phyloP scores from a whole-genome alignment of 2,888 invertebrate genomes.

The Epinotia demarniana region DNA sequence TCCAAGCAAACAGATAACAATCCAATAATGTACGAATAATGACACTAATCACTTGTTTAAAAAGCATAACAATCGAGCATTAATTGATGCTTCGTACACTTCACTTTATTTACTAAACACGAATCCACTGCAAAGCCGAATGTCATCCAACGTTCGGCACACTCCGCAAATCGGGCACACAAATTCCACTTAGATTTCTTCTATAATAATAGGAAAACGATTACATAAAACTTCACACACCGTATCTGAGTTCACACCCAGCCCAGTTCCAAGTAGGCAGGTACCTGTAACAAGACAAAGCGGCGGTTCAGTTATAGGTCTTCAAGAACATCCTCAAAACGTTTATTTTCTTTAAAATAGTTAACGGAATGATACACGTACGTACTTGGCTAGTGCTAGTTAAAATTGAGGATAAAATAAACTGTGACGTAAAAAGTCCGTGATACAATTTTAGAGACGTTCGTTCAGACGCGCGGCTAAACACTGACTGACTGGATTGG shows the following conservation, averaged over 20 bases:
- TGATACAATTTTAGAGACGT: slow-evolving; percentile 56
- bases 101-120: slow-evolving; percentile 62
- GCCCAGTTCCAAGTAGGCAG: slow-evolving; percentile 75
- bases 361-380: slow-evolving; percentile 59
- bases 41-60: slow-evolving; percentile 74
- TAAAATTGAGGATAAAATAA: slow-evolving; percentile 74
- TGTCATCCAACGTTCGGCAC: slow-evolving; percentile 58
- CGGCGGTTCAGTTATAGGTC: slow-evolving; percentile 69
- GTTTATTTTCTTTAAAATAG: slow-evolving; percentile 50
- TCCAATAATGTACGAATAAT: slow-evolving; percentile 62
- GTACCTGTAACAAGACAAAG: slow-evolving; percentile 84
- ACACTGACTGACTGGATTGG: slow-evolving; percentile 72
- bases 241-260: slow-evolving; percentile 82
- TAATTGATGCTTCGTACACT: slow-evolving; percentile 63
- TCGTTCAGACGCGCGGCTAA: slow-evolving; percentile 58
- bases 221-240: slow-evolving; percentile 82
- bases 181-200: slow-evolving; percentile 66
- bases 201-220: slow-evolving; percentile 71
- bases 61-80: slow-evolving; percentile 65
- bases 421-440: slow-evolving; percentile 77
- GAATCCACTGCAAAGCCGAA: slow-evolving; percentile 63
- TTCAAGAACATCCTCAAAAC: slow-evolving; percentile 39
- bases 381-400: slow-evolving; percentile 67
- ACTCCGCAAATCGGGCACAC: slow-evolving; percentile 49
- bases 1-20: slow-evolving; percentile 69